Evolutionary conservation across 2,888 invertebrate species (phyloP).

Genomic region (Epirrhoe alternata): DNA sequence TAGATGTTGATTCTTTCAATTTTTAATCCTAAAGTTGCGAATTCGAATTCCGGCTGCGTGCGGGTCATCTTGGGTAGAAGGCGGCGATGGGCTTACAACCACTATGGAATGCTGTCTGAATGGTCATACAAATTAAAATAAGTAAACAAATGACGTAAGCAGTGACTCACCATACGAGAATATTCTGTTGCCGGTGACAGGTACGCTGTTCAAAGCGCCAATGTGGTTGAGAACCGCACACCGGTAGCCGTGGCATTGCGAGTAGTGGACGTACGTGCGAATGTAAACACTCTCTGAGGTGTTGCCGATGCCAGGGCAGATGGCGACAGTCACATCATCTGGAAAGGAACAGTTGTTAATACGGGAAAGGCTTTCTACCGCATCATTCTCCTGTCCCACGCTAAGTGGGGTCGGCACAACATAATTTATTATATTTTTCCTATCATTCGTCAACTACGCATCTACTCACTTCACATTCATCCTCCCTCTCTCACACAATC

Average conservation of each 20-base stretch:
- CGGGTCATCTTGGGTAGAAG: no score
- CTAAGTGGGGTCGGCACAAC: no score
- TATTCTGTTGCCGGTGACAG: constrained; percentile 94
- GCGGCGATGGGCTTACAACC: no score
- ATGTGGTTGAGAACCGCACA: constrained; percentile 97
- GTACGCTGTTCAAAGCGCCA: constrained; percentile 93
- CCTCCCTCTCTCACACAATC: no score
- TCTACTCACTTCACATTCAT: no score
- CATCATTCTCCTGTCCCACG: no score
- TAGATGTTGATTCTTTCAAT: no score
- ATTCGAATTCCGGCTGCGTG: no score
- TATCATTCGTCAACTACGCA: no score
- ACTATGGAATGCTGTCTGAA: neutral
- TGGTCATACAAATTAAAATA: neutral
- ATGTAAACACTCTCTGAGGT: constrained; percentile 98
- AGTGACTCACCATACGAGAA: constrained; percentile 93
- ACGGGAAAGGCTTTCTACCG: no score
- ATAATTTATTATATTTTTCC: no score
- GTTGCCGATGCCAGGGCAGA: constrained; percentile 97
- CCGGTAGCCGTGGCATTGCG: constrained; percentile 95
- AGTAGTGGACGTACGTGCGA: constrained; percentile 96
- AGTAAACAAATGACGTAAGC: neutral
- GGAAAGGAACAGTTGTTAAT: constrained; percentile 50
- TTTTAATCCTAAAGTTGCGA: no score
- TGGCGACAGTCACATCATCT: constrained; percentile 95